A percentile compares a stretch with the other conserved stretches of the same genome.
These are phyloP conservation scores for Buathra laborator DNA, from an alignment of 2,888 invertebrate species.

Conservation along the genomic window DNA sequence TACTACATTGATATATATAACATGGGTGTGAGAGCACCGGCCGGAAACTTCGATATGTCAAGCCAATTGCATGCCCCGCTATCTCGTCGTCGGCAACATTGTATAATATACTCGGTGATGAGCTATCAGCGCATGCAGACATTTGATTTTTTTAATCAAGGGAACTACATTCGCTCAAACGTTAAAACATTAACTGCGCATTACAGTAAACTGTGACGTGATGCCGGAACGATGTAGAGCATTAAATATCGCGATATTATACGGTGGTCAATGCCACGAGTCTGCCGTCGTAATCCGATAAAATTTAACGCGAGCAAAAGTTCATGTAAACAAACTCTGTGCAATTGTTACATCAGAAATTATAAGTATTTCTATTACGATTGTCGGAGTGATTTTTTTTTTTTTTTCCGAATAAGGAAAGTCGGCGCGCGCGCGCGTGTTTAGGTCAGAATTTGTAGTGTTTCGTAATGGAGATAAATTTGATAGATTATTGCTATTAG, in stretches of 20 bases:
- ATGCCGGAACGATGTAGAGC: conserved; percentile 43
- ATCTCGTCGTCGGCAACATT: neutral
- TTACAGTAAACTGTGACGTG: conserved; percentile 45
- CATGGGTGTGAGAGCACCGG: conserved; percentile 35
- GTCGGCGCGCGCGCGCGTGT: neutral
- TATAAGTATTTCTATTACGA: neutral
- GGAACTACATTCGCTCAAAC: neutral
- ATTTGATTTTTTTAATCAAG: conserved; percentile 33
- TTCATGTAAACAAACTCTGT: neutral
- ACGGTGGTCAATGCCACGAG: conserved; percentile 21
- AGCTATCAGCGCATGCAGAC: neutral
- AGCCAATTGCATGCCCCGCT: neutral
- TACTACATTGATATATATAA: neutral
- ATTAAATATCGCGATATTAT: conserved; percentile 15
- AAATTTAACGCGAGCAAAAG: neutral
- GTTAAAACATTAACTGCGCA: neutral
- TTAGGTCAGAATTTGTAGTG: neutral
- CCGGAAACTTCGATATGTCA: conserved; percentile 44
- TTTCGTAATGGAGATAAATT: conserved; percentile 22
- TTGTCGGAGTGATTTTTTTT: neutral
- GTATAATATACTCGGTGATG: neutral
- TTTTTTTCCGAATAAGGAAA: conserved; percentile 16
- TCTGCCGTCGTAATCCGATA: conserved; percentile 47
- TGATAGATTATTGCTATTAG: conserved; percentile 1
- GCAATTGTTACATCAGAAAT: conserved; percentile 16